A percentile compares a stretch with the other conserved stretches of the same genome.
Evolutionary conservation across 2,888 invertebrate genomes (phyloP).

Genomic region (Himalopsyche tibetana): DNA sequence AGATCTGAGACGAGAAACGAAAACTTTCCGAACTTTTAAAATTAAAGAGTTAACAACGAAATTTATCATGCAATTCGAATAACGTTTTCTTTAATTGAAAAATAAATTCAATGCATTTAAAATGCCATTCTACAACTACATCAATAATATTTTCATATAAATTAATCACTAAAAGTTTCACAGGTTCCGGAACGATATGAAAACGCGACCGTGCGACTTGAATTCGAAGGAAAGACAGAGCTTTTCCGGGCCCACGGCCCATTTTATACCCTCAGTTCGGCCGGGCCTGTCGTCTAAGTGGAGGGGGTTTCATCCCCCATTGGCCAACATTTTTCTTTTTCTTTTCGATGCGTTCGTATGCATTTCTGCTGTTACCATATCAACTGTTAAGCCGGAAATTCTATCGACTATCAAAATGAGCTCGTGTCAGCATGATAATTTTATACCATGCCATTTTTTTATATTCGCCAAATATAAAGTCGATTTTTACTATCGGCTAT

Average conservation of each 20-base stretch:
- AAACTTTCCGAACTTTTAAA: background rate
- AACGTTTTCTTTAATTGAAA: background rate
- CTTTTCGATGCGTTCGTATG: slow-evolving; percentile 8
- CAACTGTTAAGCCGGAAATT: too few species aligned
- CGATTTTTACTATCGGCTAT: too few species aligned
- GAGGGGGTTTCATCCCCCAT: slow-evolving; percentile 11
- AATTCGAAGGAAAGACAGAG: slow-evolving; percentile 4
- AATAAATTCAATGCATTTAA: background rate
- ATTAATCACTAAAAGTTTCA: slow-evolving; percentile 1
- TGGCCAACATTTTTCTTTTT: background rate
- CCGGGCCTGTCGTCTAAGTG: background rate
- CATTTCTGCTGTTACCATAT: background rate
- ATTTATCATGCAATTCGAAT: background rate
- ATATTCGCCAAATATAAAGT: too few species aligned
- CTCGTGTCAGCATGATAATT: too few species aligned
- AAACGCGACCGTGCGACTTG: slow-evolving; percentile 5
- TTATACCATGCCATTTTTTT: too few species aligned
- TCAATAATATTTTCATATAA: background rate
- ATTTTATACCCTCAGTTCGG: slow-evolving; percentile 17
- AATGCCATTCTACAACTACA: too few species aligned
- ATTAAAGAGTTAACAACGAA: background rate
- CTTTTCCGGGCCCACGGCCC: slow-evolving; percentile 6
- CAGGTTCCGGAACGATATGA: background rate
- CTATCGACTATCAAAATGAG: too few species aligned
- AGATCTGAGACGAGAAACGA: background rate